Conservation (phyloP, 2,797 vertebrate genomes). For the Rhadinocentrus ornatus region DNA sequence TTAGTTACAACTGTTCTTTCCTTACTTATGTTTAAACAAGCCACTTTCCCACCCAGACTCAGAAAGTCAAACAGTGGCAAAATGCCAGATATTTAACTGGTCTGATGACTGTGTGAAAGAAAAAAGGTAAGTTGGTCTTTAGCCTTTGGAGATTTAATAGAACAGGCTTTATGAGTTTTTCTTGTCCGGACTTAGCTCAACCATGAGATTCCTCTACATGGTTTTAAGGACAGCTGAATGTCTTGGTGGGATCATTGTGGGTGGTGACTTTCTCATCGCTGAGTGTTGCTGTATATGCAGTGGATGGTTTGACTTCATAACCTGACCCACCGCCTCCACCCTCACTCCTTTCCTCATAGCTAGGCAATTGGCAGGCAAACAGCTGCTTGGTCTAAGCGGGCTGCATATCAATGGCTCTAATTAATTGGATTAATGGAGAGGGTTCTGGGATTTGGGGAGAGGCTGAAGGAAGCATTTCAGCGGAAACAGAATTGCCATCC, state of each 20-base stretch:
- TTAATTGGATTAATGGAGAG: slow-evolving; percentile 99
- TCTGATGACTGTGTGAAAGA: slow-evolving; percentile 53
- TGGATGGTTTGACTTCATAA: slow-evolving; percentile 62
- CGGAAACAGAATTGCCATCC: slow-evolving; percentile 90
- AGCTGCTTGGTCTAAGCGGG: slow-evolving; percentile 88
- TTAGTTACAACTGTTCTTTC: slow-evolving; percentile 52
- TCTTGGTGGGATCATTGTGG: slow-evolving; percentile 46
- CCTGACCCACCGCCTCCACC: slow-evolving; percentile 20
- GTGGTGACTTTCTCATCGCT: slow-evolving; percentile 53
- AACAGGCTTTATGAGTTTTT: slow-evolving; percentile 47
- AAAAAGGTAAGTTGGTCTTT: slow-evolving; percentile 48
- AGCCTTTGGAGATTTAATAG: slow-evolving; percentile 44
- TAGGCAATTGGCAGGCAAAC: slow-evolving; percentile 86
- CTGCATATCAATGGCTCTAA: slow-evolving; percentile 92
- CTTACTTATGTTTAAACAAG: slow-evolving; percentile 14
- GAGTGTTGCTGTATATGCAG: slow-evolving; percentile 57
- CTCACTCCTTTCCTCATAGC: slow-evolving; percentile 41
- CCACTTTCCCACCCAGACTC: slow-evolving; percentile 12
- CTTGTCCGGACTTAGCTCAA: slow-evolving; percentile 41
- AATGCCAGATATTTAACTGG: slow-evolving; percentile 42
- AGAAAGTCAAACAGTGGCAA: slow-evolving; percentile 40
- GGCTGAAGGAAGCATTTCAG: slow-evolving; percentile 89
- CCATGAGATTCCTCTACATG: slow-evolving; percentile 28
- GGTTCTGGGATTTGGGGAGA: slow-evolving; percentile 90
- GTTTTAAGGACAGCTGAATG: slow-evolving; percentile 22